Percentiles rank a stretch among this genome's conserved stretches.
These are phyloP conservation scores for Pagetopsis macropterus DNA, from an alignment of 2,797 vertebrate genomes.

Conservation along the genomic window DNA sequence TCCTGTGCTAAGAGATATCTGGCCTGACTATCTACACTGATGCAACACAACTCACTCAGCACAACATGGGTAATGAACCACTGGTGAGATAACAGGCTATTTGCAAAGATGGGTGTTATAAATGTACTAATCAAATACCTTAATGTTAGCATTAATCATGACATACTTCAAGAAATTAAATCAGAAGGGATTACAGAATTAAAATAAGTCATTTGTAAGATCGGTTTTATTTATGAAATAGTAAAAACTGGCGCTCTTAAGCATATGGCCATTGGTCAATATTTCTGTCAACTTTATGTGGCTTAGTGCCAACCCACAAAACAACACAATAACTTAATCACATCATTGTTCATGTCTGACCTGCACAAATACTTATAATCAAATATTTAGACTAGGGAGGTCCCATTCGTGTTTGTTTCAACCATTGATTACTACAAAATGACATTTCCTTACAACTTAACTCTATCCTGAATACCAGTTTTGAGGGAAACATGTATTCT, in stretches of 20 bases:
- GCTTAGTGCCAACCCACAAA: not conserved
- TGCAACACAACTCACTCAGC: slow-evolving; percentile 46
- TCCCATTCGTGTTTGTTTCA: not conserved
- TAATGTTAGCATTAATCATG: not conserved
- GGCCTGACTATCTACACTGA: slow-evolving; percentile 36
- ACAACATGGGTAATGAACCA: slow-evolving; percentile 6
- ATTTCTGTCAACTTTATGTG: not conserved
- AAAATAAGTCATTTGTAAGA: not conserved
- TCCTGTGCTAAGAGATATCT: slow-evolving; percentile 24
- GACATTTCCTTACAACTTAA: too few relatives aligned
- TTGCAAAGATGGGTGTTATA: not conserved
- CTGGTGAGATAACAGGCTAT: slow-evolving; percentile 5
- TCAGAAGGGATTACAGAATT: not conserved
- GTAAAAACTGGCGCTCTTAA: not conserved
- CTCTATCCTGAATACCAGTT: too few relatives aligned
- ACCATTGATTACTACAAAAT: too few relatives aligned
- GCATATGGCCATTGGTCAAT: not conserved
- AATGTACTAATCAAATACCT: slow-evolving; percentile 12
- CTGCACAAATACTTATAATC: not conserved
- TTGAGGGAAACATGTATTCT: too few relatives aligned
- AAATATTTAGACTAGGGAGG: not conserved
- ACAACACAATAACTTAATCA: not conserved
- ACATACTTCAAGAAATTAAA: not conserved
- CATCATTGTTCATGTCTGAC: not conserved
- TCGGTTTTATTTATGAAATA: not conserved